phyloP scores from a whole-genome alignment of 1,140 invertebrate species.

The Drosophila sproati region DNA sequence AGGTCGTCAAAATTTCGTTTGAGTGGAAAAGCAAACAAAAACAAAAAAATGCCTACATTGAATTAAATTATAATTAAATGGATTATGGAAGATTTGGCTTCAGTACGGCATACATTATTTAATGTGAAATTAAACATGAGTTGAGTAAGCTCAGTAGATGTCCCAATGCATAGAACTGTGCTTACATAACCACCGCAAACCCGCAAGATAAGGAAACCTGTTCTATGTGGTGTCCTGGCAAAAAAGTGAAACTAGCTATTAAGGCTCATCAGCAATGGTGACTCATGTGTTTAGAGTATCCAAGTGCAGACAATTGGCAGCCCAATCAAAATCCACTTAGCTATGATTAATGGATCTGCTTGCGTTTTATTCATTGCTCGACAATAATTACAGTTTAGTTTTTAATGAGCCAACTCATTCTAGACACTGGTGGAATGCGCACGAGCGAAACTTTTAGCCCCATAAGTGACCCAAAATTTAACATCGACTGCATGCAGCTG shows the following conservation, averaged over 20 bases:
- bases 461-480: constrained; percentile 7
- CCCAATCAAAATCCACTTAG: constrained; percentile 23
- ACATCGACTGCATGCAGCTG: constrained; percentile 32
- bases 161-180: not conserved
- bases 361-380: constrained; percentile 23
- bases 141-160: not conserved
- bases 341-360: constrained; percentile 54
- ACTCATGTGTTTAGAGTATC: constrained; percentile 7
- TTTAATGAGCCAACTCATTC: constrained; percentile 63
- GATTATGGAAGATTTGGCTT: not conserved
- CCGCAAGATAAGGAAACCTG: not conserved
- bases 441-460: constrained; percentile 1
- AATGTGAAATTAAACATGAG: not conserved
- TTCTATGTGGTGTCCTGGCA: not conserved
- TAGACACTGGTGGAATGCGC: constrained; percentile 6
- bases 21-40: not conserved
- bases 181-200: not conserved
- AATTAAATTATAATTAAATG: not conserved
- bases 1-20: not conserved
- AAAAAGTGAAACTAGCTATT: constrained; percentile 11
- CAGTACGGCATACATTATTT: no score
- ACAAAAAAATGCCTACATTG: not conserved
- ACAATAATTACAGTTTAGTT: constrained; percentile 68
- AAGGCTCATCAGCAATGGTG: constrained; percentile 10
- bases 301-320: constrained; percentile 6